Evolutionary conservation across 2,888 invertebrate genomes (phyloP), one percentile per base, ranked within the genome.

Genomic region (Caenorhabditis afra): DNA sequence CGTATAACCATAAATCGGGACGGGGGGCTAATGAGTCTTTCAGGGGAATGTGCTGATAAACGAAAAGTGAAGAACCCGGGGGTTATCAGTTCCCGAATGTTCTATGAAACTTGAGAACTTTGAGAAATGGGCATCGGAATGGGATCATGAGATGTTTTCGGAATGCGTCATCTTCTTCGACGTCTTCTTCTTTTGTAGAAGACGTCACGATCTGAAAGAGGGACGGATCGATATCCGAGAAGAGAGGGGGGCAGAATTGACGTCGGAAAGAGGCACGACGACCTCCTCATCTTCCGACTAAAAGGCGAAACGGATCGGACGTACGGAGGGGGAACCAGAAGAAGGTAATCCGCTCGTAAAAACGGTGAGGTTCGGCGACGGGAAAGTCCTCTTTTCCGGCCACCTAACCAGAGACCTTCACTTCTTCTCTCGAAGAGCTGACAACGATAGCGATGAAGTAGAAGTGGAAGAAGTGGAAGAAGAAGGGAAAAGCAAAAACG

Each of bases 301-400:
- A 57, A 57, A 22, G 41, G 29, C 4, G 7, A 29, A 29, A 29
- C 41, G 44, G 39, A 57, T 57, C 20, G 41, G 20, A 11, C 16
- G 23, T 3, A 1, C 35, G 35, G 11, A 14, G 14, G 35, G 53
- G 35, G 47, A 29, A 29, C 29, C 29, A 29, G 11, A 12, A 29
- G 11, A 12, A 62, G 50, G 62, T 62, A 62, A 62, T 62, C 62
- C 62, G 62, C 35, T 62, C 62, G 62, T 62, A 62, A 62, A 68
- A 23, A 14, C 22, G n/a, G 7, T 3, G 7, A 29, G 29, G 29
- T 29, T 29, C 29, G 4, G 29, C 3, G 29, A 7, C 4, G 3
- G 29, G 29, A 5, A 3, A 5, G 29, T 7, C 29, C 29, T 29
- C 29, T 29, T n/a, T n/a, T n/a, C n/a, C n/a, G n/a, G n/a, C n/a